Percentiles rank a stretch among this genome's conserved stretches.
Conservation (phyloP, 2,113 vertebrate species). For the Saccopteryx leptura region DNA sequence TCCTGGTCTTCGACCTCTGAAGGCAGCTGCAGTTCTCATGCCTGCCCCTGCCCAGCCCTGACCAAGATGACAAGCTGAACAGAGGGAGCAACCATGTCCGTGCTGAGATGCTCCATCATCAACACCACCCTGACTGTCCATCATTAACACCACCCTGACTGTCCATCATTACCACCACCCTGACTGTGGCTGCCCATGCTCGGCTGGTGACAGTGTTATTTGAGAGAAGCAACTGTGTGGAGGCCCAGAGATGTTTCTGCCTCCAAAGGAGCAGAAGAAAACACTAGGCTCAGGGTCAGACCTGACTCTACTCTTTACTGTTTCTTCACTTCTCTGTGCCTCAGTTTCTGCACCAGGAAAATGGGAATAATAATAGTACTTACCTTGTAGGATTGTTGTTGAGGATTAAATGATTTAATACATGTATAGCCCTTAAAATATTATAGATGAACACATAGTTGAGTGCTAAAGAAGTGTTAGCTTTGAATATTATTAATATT, state of each 20-base stretch:
- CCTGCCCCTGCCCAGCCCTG: neutral
- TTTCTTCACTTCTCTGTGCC: neutral
- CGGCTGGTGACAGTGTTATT: neutral
- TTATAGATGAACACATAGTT: neutral
- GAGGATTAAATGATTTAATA: neutral
- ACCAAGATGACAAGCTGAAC: neutral
- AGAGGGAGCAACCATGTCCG: neutral
- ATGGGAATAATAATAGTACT: neutral
- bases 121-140: neutral
- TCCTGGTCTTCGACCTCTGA: neutral
- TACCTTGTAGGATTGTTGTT: neutral
- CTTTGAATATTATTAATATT: neutral
- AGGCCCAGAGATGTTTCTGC: neutral
- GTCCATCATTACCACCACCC: neutral
- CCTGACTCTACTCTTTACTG: neutral
- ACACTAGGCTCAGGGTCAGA: neutral
- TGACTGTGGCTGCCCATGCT: neutral
- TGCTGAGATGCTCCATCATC: neutral
- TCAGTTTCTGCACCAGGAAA: neutral
- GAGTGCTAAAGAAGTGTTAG: neutral
- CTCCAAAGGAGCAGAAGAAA: neutral
- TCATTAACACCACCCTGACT: too few relatives aligned
- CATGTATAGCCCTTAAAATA: neutral
- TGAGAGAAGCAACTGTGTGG: neutral
- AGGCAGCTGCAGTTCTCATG: neutral